Base-by-base conservation (phyloP, 2,888 invertebrate species). In the Notodromas monacha region DNA sequence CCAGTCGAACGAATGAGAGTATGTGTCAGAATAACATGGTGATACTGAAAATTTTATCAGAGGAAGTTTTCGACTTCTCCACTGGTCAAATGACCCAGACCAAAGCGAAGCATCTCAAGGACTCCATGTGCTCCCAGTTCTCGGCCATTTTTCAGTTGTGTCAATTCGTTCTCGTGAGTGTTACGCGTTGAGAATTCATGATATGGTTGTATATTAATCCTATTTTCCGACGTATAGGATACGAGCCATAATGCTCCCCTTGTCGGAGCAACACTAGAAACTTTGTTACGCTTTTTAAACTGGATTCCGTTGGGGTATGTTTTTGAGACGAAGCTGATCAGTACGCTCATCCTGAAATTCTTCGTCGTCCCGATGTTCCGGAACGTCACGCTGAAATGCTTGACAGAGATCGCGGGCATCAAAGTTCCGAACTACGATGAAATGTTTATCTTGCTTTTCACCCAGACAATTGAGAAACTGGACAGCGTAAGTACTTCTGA, bases 271-370 rank as follows among this genome's bases (percentile, higher is more conserved):
- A 99, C 92, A 1, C 58, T 96, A 38, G 84, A 92, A 48, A 99
- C 96, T 3, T 57, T 96, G 33, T 56, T 96, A 39, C 63, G 84
- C 47, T 96, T 99, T 57, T 60, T 99, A 26, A 92, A 89, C 48
- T 96, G 96, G 96, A 92, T 99, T 45, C 96, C 96, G n/a, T 59
- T 96, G 36, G 96, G 96, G 8, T 96, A 96, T 50, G 92, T 99
- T 48, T 99, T 96, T 57, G 92, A 99, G 58, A 96, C 96, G 40
- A 77, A 84, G 48, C 58, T 96, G 33, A 81, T 92, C 42, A 68
- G 67, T 42, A 84, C 84, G 32, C 60, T 96, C 32, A 74, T 81
- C 41, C 52, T 45, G 34, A 51, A 65, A 63, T 99, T 99, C 55
- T 59, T 96, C 37, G 77, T 77, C 52, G 86, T 92, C 34, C 89